Evolutionary conservation across 35 echinoderm and acorn worm genomes (phyloP).

Genomic region (Diadema setosum): DNA sequence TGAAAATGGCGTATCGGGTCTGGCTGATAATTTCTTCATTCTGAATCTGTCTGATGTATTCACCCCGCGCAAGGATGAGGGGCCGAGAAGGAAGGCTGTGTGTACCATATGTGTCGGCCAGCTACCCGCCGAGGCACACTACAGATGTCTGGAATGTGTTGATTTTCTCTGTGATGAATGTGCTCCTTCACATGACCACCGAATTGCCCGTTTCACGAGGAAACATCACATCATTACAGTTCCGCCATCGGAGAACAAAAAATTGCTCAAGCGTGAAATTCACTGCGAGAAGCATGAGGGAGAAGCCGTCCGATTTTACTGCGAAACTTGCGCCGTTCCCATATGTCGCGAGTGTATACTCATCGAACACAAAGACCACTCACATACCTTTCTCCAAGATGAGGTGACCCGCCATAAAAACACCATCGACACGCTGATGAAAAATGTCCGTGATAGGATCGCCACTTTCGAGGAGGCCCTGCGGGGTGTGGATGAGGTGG

Average conservation of each 20-base stretch:
- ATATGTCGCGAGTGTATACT: constrained; percentile 98
- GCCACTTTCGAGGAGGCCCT: constrained; percentile 86
- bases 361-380: constrained; percentile 94
- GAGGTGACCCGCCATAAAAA: constrained; percentile 92
- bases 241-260: constrained; percentile 84
- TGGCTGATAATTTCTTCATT: constrained; percentile 98
- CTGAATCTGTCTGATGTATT: constrained; percentile 97
- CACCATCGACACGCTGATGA: constrained; percentile 77
- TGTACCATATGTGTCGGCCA: constrained; percentile 93
- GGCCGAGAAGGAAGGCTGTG: constrained; percentile 71
- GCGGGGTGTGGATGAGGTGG: constrained; percentile 79
- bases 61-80: constrained; percentile 85
- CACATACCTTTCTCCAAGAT: constrained; percentile 93
- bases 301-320: constrained; percentile 87
- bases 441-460: constrained; percentile 87
- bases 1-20: constrained; percentile 85
- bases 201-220: constrained; percentile 87
- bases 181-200: constrained; percentile 87
- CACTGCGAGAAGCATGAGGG: constrained; percentile 63
- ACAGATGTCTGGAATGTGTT: constrained; percentile 92
- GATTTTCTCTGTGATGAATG: constrained; percentile 95
- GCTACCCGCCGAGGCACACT: constrained; percentile 66
- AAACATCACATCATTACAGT: constrained; percentile 91
- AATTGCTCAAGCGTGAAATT: constrained; percentile 59
- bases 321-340: constrained; percentile 79